Evolutionary conservation across 1,140 invertebrate genomes (phyloP), one percentile per base, ranked within the genome.

Genomic region (Drosophila miranda): DNA sequence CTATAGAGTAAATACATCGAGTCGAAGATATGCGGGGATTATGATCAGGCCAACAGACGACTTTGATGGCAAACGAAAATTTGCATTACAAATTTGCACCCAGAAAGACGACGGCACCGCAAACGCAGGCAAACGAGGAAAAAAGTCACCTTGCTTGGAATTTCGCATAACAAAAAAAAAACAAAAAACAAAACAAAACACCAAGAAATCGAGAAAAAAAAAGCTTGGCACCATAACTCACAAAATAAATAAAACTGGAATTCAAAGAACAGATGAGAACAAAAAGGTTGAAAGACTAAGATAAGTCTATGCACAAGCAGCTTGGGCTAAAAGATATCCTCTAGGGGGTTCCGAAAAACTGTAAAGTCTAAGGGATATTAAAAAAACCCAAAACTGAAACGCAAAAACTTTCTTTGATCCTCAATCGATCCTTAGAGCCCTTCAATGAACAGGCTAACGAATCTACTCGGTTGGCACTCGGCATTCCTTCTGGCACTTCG

Each of bases 81-180:
- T 89, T 89, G 84, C 73, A 89, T 81, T 89, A 80, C 77, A 89
- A 89, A 89, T 89, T 89, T 51, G 73, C 70, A 86, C 81, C 81
- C 81, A 80, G 77, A 86, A 81, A 86, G 63, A 52, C 59, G 45
- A 52, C 41, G 34, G 63, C 41, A 19, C n/a, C n/a, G 21, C 46
- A 50, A 5, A 41, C 11, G 38, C 14, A 42, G 48, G 42, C 23
- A 43, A 43, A 23, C 19, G 28, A 30, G 50, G 48, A 67, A 70
- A 87, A 78, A 82, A 88, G 75, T 87, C 84, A 84, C 84, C 84
- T 89, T 89, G 84, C 80, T 52, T 78, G 84, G 84, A 89, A 89
- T 89, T 89, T 89, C 70, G 74, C 62, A 71, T 58, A 2, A 16
- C 16, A 16, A 16, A 16, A 58, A 70, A 42, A 54, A 59, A 43